A percentile compares a stretch with the other conserved stretches of the same genome.
phyloP scores from a whole-genome alignment of 2,113 vertebrate genomes.

The Suncus etruscus region DNA sequence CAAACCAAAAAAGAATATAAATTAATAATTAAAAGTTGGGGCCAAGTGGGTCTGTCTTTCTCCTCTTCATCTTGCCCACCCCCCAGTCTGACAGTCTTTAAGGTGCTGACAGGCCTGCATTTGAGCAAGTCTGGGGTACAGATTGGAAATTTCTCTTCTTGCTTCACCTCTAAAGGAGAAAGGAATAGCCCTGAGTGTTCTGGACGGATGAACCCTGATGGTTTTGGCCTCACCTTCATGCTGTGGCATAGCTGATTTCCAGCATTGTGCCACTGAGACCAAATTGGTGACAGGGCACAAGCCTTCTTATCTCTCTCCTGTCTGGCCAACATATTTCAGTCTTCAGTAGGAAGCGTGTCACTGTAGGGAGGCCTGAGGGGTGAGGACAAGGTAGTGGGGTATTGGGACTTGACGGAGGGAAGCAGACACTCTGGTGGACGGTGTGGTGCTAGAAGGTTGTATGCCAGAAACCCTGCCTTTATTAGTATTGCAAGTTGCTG shows the following conservation, averaged over 20 bases:
- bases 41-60: background rate
- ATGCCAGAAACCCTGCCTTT: too few relatives aligned
- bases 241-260: background rate
- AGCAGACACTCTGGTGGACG: too few relatives aligned
- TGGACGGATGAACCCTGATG: background rate
- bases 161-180: background rate
- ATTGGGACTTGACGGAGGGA: too few relatives aligned
- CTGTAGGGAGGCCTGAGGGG: too few relatives aligned
- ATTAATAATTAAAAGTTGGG: background rate
- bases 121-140: background rate
- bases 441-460: too few relatives aligned
- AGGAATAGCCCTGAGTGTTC: background rate
- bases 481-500: too few relatives aligned
- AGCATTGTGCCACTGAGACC: background rate
- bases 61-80: background rate
- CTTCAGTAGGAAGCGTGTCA: too few relatives aligned
- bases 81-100: background rate
- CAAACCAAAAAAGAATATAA: too few relatives aligned
- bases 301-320: background rate
- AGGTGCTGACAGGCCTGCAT: background rate
- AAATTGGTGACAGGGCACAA: background rate
- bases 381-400: too few relatives aligned
- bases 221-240: background rate
- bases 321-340: background rate
- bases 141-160: background rate